phyloP scores from a whole-genome alignment of 2,113 vertebrate genomes.

The Tragulus kanchil region DNA sequence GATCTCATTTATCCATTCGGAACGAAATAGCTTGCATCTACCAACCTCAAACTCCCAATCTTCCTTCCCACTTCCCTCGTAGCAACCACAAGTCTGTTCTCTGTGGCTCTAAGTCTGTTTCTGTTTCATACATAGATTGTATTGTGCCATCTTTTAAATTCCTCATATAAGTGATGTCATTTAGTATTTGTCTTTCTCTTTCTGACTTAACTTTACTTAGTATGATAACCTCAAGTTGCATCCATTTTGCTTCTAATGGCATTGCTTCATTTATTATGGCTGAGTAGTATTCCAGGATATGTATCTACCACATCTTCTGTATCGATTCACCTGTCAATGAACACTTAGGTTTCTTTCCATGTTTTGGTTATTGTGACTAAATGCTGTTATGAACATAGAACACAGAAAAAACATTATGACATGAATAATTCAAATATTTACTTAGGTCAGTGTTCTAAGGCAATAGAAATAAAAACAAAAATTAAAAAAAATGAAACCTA shows the following conservation, averaged over 20 bases:
- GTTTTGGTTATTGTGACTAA: background rate
- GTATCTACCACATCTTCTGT: background rate
- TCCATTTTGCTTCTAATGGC: background rate
- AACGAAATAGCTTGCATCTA: background rate
- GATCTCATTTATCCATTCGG: background rate
- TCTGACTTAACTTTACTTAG: background rate
- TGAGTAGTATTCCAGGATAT: background rate
- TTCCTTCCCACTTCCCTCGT: background rate
- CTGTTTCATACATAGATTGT: background rate
- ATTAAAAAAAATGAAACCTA: background rate
- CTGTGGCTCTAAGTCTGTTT: background rate
- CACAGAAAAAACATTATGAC: background rate
- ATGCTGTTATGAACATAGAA: background rate
- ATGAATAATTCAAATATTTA: background rate
- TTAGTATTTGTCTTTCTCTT: background rate
- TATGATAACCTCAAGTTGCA: background rate
- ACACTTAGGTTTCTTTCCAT: background rate
- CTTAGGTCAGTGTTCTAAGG: background rate
- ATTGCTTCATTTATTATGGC: background rate
- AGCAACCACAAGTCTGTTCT: background rate
- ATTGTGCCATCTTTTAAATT: background rate
- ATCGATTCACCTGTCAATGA: background rate
- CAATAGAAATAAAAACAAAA: background rate
- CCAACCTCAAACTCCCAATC: background rate
- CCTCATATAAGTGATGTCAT: background rate